Base-by-base conservation (phyloP, 1,140 invertebrate species). In the Hestina assimilis region DNA sequence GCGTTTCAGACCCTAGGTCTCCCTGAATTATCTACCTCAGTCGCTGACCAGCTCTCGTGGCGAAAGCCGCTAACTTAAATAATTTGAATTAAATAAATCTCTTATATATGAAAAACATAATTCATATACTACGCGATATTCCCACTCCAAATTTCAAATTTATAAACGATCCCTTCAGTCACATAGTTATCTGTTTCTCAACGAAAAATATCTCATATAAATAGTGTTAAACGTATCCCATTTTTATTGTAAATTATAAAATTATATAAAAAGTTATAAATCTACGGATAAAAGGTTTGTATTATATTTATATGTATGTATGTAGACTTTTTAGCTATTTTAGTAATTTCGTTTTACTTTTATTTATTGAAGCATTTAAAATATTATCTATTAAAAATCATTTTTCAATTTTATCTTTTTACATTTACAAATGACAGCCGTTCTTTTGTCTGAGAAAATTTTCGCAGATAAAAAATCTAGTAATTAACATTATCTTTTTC, bases 151-250 rank as follows among this genome's bases (percentile, higher is more conserved):
- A 50, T 20, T 28, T 53, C 46, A 55, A 68, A 59, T 76, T 71
- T 28, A 63, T 69, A 15, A 72, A 76, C 71, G 79, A 84, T 47
- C 72, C 72, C n/a, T 48, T 72, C 31, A 66, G 69, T 15, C 78
- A 87, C 47, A 79, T 83, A 67, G 41, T 83, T 11, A 87, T 85
- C 26, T 75, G 79, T 67, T 87, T 87, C 55, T 85, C 84, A 19
- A 87, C 84, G 0, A 87, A 87, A 72, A 87, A 87, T 62, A 85
- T 87, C 51, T 83, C 78, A 3, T 87, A 87, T 46, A 87, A 86
- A 59, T 86, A 87, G 84, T 86, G 72, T 23, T 65, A 0, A 63
- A 41, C 63, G 28, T 17, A 23, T 33, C 19, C 11, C 17, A 9
- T 38, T 14, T 17, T 28, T 52, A 7, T 29, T 29, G 38, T 33